Conservation (phyloP, 2,888 invertebrate genomes). For the Agrotis segetum region DNA sequence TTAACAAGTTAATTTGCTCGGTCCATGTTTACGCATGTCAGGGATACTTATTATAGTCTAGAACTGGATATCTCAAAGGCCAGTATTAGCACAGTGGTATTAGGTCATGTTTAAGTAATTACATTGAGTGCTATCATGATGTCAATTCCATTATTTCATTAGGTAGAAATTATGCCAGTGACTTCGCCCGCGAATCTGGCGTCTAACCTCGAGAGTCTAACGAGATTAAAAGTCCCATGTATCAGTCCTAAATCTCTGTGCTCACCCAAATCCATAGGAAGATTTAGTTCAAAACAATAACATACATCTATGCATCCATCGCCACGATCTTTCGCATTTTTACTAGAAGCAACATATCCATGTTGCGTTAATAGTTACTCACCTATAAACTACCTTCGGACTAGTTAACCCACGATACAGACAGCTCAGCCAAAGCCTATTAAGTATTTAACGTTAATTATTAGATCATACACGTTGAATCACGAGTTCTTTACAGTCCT, state of each 20-base stretch:
- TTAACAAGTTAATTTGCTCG: slow-evolving; percentile 59
- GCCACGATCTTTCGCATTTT: too few species aligned
- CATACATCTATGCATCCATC: too few species aligned
- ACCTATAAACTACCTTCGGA: slow-evolving; percentile 18
- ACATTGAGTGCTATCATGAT: neutral
- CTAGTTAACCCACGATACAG: neutral
- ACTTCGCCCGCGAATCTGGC: too few species aligned
- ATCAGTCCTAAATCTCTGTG: too few species aligned
- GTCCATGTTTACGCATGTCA: slow-evolving; percentile 51
- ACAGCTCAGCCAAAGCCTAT: slow-evolving; percentile 14
- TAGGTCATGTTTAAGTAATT: slow-evolving; percentile 27
- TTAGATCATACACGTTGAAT: slow-evolving; percentile 15
- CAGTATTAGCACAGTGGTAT: too few species aligned
- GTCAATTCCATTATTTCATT: slow-evolving; percentile 11
- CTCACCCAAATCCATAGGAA: too few species aligned
- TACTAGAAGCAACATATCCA: too few species aligned
- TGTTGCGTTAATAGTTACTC: slow-evolving; percentile 5
- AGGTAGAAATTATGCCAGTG: neutral
- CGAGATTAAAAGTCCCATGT: too few species aligned
- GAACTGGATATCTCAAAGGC: neutral
- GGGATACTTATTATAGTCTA: slow-evolving; percentile 32
- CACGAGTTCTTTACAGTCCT: slow-evolving; percentile 16
- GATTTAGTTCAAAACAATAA: too few species aligned
- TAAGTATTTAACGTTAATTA: slow-evolving; percentile 30
- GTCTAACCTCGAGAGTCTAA: too few species aligned